Conservation (phyloP, 2,113 vertebrate species). For the Oncorhynchus keta region DNA sequence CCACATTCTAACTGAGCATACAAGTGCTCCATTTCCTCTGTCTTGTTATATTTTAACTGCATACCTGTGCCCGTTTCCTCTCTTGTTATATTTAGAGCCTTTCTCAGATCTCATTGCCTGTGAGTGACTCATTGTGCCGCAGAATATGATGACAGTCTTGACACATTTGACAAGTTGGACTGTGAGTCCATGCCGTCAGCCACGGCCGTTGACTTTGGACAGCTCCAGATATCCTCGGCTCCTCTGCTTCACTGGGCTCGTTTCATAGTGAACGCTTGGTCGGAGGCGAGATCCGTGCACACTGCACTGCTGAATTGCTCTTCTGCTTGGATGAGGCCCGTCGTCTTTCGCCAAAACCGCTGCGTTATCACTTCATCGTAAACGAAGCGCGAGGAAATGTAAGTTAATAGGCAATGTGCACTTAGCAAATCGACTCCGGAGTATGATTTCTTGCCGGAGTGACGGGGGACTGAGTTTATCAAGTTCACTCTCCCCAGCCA, state of each 20-base stretch:
- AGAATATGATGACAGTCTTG: neutral
- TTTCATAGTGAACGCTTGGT: slow-evolving; percentile 40
- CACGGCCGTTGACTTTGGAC: neutral
- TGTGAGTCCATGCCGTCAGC: neutral
- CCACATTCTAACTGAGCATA: neutral
- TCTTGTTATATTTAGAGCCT: neutral
- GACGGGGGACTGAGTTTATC: slow-evolving; percentile 40
- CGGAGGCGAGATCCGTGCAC: slow-evolving; percentile 31
- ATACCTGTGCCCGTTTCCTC: neutral
- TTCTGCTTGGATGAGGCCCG: slow-evolving; percentile 45
- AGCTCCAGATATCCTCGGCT: neutral
- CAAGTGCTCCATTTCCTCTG: too few species aligned
- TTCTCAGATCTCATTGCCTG: neutral
- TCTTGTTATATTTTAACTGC: too few species aligned
- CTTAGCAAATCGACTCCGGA: slow-evolving; percentile 32
- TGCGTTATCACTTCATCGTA: slow-evolving; percentile 38
- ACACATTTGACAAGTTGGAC: neutral
- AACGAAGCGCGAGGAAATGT: slow-evolving; percentile 44
- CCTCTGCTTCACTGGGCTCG: slow-evolving; percentile 18
- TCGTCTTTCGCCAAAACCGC: slow-evolving; percentile 25
- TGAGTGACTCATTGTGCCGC: neutral
- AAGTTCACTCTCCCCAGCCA: slow-evolving; percentile 12
- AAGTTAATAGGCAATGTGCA: slow-evolving; percentile 34
- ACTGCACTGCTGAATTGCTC: slow-evolving; percentile 36
- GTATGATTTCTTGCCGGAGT: slow-evolving; percentile 37